Percentiles rank a stretch among this genome's conserved stretches.
Evolutionary conservation across 2,888 invertebrate genomes (phyloP).

Genomic region (Frankliniella fusca): DNA sequence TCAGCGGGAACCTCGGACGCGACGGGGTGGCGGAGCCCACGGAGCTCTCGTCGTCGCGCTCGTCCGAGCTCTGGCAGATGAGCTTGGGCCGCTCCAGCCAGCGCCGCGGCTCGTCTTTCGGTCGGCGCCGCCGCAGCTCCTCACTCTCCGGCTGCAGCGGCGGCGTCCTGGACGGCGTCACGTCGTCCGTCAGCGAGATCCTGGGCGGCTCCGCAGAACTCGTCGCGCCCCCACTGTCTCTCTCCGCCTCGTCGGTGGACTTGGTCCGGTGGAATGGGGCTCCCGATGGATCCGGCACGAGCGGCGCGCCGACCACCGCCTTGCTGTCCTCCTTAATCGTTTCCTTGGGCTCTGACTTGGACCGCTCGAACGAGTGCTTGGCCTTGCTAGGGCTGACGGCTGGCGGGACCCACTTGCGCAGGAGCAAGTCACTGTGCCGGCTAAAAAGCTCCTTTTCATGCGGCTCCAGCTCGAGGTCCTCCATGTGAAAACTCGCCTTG

Average conservation of each 20-base stretch:
- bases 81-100: slow-evolving; percentile 53
- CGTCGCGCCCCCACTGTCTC: slow-evolving; percentile 39
- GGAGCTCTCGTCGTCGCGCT: slow-evolving; percentile 57
- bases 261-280: not conserved
- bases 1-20: slow-evolving; percentile 35
- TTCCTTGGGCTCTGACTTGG: slow-evolving; percentile 13
- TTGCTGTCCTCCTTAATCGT: not conserved
- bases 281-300: not conserved
- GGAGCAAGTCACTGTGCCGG: not conserved
- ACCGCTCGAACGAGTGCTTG: not conserved
- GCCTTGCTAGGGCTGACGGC: not conserved
- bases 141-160: slow-evolving; percentile 39
- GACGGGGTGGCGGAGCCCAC: slow-evolving; percentile 34
- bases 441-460: slow-evolving; percentile 13
- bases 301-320: not conserved
- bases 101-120: slow-evolving; percentile 36
- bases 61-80: slow-evolving; percentile 69
- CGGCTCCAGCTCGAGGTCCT: slow-evolving; percentile 19
- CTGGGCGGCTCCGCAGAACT: slow-evolving; percentile 43
- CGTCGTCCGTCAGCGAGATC: not conserved
- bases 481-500: slow-evolving; percentile 10
- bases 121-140: slow-evolving; percentile 28
- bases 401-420: not conserved
- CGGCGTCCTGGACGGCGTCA: slow-evolving; percentile 41
- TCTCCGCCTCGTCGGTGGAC: slow-evolving; percentile 8